Base-by-base conservation (phyloP, 2,113 vertebrate species). In the Engraulis encrasicolus region DNA sequence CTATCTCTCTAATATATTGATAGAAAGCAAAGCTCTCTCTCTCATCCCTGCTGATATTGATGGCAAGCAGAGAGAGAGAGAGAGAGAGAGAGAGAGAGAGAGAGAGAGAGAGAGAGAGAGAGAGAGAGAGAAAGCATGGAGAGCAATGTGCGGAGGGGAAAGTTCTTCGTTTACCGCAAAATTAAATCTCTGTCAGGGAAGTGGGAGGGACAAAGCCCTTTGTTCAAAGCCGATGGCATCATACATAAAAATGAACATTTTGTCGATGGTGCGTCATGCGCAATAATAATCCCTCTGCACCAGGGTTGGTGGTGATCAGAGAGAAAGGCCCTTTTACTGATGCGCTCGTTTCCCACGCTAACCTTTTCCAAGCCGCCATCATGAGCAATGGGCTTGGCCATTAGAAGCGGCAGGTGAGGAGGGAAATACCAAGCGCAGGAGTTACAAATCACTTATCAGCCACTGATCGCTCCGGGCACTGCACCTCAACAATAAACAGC, bases 351-450 rank as follows among this genome's bases (percentile, higher is more conserved):
- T 89, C 88, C 95, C 93, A 90, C 87, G 82, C 87, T 89, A 91
- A 93, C 92, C 94, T 95, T 94, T 94, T 81, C 83, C 66, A 74
- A 58, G 58, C 14, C 31, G 80, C 79, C 78, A n/a, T n/a, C 85
- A 89, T 92, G 92, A 95, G 91, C 89, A 92, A 94, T 93, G 84
- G 88, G 87, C 90, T 91, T 87, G 93, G 89, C 90, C 90, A 91
- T 92, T 92, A 91, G 66, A 74, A 17, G 31, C 66, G 12, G 66
- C 66, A 74, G 66, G 66, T 74, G 66, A 27, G 12, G 31, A 74
- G 31, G 66, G 31, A 74, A 17, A 15, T 34, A 74, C 31, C 66
- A 74, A n/a, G 27, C 31, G 31, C 1, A 31, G 27, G 27, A 9
- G 48, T 85, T 91, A 89, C 91, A 90, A 89, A 77, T 89, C 66